Conservation (phyloP, 2,113 vertebrate genomes). For the Brachyhypopomus occidentalis region DNA sequence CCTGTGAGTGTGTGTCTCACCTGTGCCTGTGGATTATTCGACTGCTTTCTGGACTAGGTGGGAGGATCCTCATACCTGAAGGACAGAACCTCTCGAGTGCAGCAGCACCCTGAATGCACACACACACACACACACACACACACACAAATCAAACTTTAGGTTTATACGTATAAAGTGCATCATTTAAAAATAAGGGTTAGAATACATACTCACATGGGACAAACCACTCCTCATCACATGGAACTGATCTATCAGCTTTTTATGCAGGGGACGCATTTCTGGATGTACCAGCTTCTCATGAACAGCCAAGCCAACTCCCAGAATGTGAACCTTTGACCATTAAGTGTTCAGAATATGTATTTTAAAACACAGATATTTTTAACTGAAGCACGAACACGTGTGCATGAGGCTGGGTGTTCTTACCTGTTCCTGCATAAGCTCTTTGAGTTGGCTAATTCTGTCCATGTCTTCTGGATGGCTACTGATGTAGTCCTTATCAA, state of each 20-base stretch:
- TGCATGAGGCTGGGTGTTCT: not conserved
- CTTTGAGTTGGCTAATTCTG: conserved; percentile 95
- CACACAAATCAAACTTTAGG: not conserved
- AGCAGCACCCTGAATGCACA: conserved; percentile 82
- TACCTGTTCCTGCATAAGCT: conserved; percentile 96
- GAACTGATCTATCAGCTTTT: conserved; percentile 98
- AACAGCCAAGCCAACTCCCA: conserved; percentile 90
- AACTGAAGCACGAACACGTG: not conserved
- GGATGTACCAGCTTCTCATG: conserved; percentile 97
- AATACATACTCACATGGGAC: conserved; percentile 82
- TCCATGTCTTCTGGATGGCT: conserved; percentile 93
- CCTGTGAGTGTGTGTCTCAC: conserved; percentile 61
- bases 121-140: not conserved
- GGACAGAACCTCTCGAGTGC: conserved; percentile 84
- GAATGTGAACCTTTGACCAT: conserved; percentile 83
- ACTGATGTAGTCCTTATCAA: conserved; percentile 95
- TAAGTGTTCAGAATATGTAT: not conserved
- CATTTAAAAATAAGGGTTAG: not conserved
- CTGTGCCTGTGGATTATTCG: conserved; percentile 91
- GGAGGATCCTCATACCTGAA: conserved; percentile 59
- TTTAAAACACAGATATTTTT: not conserved
- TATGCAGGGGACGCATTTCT: conserved; percentile 97
- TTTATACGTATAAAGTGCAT: not conserved
- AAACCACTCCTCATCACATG: conserved; percentile 97
- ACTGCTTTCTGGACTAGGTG: conserved; percentile 91